A percentile compares a stretch with the other conserved stretches of the same genome.
Conservation (phyloP, 2,888 invertebrate genomes). For the Morpho achilles region DNA sequence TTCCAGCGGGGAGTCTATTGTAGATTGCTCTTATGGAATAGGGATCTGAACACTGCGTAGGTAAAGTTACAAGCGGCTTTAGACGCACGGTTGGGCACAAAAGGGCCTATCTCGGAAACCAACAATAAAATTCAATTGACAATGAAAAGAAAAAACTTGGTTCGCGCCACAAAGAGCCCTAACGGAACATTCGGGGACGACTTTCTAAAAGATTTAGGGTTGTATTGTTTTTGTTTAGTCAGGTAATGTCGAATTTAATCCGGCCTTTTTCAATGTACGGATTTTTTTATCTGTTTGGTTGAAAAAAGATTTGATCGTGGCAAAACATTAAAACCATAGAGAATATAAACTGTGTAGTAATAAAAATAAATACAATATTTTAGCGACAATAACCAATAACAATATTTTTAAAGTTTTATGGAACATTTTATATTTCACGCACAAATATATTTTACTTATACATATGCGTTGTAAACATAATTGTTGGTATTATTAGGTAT, state of each 20-base stretch:
- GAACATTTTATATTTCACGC: too few relatives aligned
- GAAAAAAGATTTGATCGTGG: neutral
- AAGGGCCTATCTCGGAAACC: constrained; percentile 73
- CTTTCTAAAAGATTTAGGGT: constrained; percentile 65
- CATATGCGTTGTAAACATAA: neutral
- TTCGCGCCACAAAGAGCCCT: constrained; percentile 61
- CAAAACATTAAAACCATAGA: constrained; percentile 9
- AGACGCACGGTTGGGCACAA: constrained; percentile 74
- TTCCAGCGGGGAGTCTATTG: constrained; percentile 67
- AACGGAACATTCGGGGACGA: constrained; percentile 63
- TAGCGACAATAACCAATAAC: too few relatives aligned
- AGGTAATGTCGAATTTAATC: constrained; percentile 48
- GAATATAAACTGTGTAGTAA: neutral
- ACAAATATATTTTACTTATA: too few relatives aligned
- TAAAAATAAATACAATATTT: too few relatives aligned
- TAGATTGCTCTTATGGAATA: constrained; percentile 59
- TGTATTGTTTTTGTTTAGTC: constrained; percentile 59
- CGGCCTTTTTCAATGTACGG: constrained; percentile 21
- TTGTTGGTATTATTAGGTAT: constrained; percentile 8
- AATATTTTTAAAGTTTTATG: too few relatives aligned
- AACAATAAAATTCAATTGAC: constrained; percentile 78
- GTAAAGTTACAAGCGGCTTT: constrained; percentile 65
- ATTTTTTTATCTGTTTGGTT: constrained; percentile 2
- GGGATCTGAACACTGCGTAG: constrained; percentile 42
- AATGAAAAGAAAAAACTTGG: constrained; percentile 61